Evolutionary conservation across 2,888 invertebrate genomes (phyloP), one percentile per base, ranked within the genome.

Genomic region (Iphiclides podalirius): DNA sequence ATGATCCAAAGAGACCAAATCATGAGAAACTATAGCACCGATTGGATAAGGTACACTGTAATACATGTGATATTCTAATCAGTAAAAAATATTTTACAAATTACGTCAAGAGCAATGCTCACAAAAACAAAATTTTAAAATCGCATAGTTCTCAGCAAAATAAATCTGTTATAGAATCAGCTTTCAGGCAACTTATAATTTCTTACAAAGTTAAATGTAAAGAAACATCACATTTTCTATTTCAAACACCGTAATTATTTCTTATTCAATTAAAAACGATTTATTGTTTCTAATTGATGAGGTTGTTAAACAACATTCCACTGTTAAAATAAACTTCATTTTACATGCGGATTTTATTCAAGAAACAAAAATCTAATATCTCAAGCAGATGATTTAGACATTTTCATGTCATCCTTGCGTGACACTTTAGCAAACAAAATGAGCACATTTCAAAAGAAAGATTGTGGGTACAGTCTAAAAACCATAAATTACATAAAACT

Each of bases 381-480:
- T 46, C 11, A 16, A 14, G 41, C 45, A 9, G 58, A 59, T 33
- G 54, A 57, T 20, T 33, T 58, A 38, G 43, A 57, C 38, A 41
- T 40, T 33, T 45, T 52, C 14, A 13, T 42, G 12, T 11, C 33
- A 9, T 42, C 42, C 8, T 42, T 48, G 33, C 50, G 41, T 35
- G 44, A 55, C 9, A 52, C 49, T 4, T 39, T 58, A n/a, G 13
- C 12, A 7, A 38, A 53, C 15, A 57, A 53, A 46, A 39, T 59
- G 15, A 40, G 47, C 36, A 41, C 37, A 13, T 63, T 65, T 54
- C 55, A 63, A 28, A 58, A 57, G 45, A 63, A 59, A 50, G 58
- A 62, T 37, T 61, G 60, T 40, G 57, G 58, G 4, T 63, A 59
- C 58, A 54, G 47, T 53, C 33, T 64, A 6, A 39, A 44, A 40